Percentiles rank a stretch among this genome's conserved stretches.
phyloP scores from a whole-genome alignment of 35 echinoderm and acorn worm species.

The Ptychodera flava region DNA sequence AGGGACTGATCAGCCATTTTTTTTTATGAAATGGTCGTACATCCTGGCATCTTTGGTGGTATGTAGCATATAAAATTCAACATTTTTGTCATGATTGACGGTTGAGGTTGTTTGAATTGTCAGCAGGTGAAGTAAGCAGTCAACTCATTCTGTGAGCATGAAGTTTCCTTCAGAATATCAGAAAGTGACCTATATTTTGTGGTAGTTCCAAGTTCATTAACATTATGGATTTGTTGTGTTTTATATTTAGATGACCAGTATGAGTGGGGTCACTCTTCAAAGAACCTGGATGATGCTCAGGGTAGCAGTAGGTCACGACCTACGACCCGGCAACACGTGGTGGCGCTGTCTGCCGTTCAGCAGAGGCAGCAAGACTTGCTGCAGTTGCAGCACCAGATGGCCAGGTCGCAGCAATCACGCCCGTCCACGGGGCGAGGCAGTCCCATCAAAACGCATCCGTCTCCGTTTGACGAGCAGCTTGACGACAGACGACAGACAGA shows the following conservation, averaged over 20 bases:
- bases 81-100: too few relatives aligned
- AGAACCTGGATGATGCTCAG: neutral
- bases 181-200: too few relatives aligned
- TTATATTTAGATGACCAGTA: constrained; percentile 39
- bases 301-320: neutral
- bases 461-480: constrained; percentile 43
- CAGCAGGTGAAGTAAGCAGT: too few relatives aligned
- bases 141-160: too few relatives aligned
- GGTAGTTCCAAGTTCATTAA: too few relatives aligned
- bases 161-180: too few relatives aligned
- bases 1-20: too few relatives aligned
- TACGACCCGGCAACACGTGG: neutral
- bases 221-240: too few relatives aligned
- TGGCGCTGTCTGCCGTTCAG: constrained; percentile 26
- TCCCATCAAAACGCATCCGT: constrained; percentile 30
- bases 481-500: neutral
- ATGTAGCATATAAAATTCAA: too few relatives aligned
- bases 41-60: too few relatives aligned
- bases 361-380: constrained; percentile 18
- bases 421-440: constrained; percentile 12
- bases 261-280: constrained; percentile 32
- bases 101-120: too few relatives aligned
- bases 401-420: constrained; percentile 11
- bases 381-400: constrained; percentile 21
- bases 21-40: too few relatives aligned